A percentile compares a stretch with the other conserved stretches of the same genome.
Conservation (phyloP, 2,113 vertebrate genomes). For the Otus sunia region DNA sequence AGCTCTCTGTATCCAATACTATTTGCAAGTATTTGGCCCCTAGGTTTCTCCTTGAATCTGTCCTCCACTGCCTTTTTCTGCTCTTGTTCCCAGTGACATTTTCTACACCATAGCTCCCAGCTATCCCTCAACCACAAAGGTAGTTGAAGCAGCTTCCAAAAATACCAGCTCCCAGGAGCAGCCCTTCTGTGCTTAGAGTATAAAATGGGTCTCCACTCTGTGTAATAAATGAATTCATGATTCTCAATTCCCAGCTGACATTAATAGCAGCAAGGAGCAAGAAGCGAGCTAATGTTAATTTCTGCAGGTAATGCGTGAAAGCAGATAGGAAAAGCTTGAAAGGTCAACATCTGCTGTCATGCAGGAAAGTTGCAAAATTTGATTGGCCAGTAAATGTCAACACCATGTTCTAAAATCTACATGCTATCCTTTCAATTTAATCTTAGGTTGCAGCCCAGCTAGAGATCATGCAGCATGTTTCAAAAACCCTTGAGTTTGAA, state of each 20-base stretch:
- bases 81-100: constrained; percentile 75
- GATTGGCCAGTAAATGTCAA: constrained; percentile 84
- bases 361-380: constrained; percentile 73
- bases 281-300: constrained; percentile 81
- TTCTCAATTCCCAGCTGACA: constrained; percentile 80
- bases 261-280: constrained; percentile 76
- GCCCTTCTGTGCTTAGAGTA: constrained; percentile 74
- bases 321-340: constrained; percentile 77
- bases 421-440: constrained; percentile 77
- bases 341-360: constrained; percentile 84
- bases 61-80: constrained; percentile 68
- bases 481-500: constrained; percentile 77
- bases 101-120: constrained; percentile 77
- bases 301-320: constrained; percentile 79
- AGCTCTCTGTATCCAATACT: constrained; percentile 21
- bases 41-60: constrained; percentile 78
- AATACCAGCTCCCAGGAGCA: constrained; percentile 81
- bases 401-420: constrained; percentile 78
- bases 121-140: constrained; percentile 82
- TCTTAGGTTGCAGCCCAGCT: constrained; percentile 74
- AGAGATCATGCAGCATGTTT: constrained; percentile 75
- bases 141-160: constrained; percentile 81
- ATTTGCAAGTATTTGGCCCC: constrained; percentile 72
- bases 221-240: constrained; percentile 83
- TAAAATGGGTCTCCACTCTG: constrained; percentile 72